phyloP scores from a whole-genome alignment of 2,888 invertebrate genomes.

The Macropis europaea region DNA sequence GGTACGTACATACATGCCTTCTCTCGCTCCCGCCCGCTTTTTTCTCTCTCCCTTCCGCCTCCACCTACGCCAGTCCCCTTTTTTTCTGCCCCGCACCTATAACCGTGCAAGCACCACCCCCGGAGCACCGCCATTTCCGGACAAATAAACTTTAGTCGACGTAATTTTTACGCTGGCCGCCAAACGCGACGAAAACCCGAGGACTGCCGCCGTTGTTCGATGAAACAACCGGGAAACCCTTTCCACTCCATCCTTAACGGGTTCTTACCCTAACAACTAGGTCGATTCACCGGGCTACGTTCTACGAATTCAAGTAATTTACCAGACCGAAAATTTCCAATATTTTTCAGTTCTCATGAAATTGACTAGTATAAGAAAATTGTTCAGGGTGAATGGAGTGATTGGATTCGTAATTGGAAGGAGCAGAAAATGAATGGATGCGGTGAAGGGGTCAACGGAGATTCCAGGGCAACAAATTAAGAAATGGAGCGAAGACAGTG shows the following conservation, averaged over 20 bases:
- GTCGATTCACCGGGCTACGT: too few species aligned
- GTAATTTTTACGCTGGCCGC: conserved; percentile 87
- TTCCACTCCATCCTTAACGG: neutral
- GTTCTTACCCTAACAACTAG: neutral
- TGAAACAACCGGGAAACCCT: conserved; percentile 64
- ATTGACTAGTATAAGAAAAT: too few species aligned
- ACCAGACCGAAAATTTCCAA: too few species aligned
- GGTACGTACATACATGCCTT: conserved; percentile 70
- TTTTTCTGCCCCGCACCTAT: conserved; percentile 76
- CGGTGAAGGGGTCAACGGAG: neutral
- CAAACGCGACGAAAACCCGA: conserved; percentile 77
- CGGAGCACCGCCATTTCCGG: conserved; percentile 79
- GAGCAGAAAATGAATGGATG: neutral
- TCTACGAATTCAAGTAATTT: too few species aligned
- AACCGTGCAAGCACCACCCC: conserved; percentile 77
- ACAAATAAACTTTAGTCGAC: conserved; percentile 84
- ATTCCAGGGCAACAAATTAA: conserved; percentile 19
- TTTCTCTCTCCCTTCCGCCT: conserved; percentile 62
- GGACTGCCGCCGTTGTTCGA: conserved; percentile 65
- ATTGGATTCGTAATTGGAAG: neutral
- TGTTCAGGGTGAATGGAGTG: neutral
- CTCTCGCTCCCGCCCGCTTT: conserved; percentile 60
- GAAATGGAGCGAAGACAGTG: conserved; percentile 18
- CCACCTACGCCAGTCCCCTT: conserved; percentile 74
- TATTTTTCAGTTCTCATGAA: too few species aligned